Evolutionary conservation across 2,888 invertebrate genomes (phyloP).

Genomic region (Metalampra italica): DNA sequence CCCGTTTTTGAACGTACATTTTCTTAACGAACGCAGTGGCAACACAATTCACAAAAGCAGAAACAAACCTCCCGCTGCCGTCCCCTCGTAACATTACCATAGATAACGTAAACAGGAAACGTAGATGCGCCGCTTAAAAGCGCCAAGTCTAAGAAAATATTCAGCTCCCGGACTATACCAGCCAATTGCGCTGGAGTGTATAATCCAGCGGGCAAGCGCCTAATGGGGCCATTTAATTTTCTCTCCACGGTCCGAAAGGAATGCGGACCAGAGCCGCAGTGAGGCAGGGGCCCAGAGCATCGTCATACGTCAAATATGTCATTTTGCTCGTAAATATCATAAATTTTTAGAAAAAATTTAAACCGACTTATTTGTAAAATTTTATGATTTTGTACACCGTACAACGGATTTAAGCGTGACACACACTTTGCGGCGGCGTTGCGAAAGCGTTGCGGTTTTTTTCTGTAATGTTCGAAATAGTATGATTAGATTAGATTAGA

Average conservation of each 20-base stretch:
- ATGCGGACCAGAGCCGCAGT: slow-evolving; percentile 10
- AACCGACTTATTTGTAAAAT: too few relatives aligned
- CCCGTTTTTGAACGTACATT: background rate
- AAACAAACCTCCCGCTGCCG: background rate
- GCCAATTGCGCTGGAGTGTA: slow-evolving; percentile 13
- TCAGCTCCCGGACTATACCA: background rate
- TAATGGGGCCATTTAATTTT: slow-evolving; percentile 67
- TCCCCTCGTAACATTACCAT: background rate
- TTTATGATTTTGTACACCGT: too few relatives aligned
- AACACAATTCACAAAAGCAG: background rate
- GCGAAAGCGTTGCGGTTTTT: too few relatives aligned
- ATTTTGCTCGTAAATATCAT: too few relatives aligned
- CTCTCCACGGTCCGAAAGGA: slow-evolving; percentile 44
- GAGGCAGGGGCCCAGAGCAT: too few relatives aligned
- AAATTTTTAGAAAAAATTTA: too few relatives aligned
- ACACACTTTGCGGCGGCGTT: too few relatives aligned
- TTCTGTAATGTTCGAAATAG: too few relatives aligned
- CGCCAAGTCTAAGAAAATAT: background rate
- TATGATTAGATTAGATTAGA: too few relatives aligned
- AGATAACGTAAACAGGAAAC: background rate
- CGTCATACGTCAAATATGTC: too few relatives aligned
- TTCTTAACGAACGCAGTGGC: background rate
- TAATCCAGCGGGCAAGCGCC: slow-evolving; percentile 31
- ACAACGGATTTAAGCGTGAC: too few relatives aligned
- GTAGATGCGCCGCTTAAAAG: background rate